Conservation (phyloP, 1,140 invertebrate species). For the Epicauta chinensis region DNA sequence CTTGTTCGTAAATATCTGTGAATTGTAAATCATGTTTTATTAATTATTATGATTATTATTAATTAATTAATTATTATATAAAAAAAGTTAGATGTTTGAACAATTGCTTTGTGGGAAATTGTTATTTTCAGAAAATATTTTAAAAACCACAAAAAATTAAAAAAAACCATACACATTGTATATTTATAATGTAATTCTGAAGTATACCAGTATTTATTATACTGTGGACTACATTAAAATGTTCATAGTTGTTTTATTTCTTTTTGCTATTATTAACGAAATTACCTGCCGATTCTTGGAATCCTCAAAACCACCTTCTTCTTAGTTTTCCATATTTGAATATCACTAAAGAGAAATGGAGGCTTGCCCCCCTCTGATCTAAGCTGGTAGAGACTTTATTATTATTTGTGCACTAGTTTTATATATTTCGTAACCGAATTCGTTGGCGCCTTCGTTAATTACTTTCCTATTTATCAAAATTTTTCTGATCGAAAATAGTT, state of each 20-base stretch:
- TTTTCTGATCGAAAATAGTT: no score
- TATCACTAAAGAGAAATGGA: no score
- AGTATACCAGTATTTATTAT: constrained; percentile 48
- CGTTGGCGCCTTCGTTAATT: no score
- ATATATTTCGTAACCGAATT: no score
- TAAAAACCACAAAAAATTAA: constrained; percentile 43
- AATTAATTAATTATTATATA: background rate
- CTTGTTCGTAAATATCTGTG: constrained; percentile 41
- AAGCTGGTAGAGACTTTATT: no score
- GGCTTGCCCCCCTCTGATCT: no score
- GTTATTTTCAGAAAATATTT: constrained; percentile 47
- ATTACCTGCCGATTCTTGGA: background rate
- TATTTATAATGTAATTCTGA: constrained; percentile 47
- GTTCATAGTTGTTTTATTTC: constrained; percentile 33
- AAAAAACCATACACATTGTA: constrained; percentile 46
- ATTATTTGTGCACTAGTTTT: no score
- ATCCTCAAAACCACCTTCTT: no score
- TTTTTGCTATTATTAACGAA: background rate
- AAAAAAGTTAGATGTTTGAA: constrained; percentile 44
- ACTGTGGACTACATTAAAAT: constrained; percentile 44
- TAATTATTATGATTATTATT: constrained; percentile 9
- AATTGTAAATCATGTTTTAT: constrained; percentile 40
- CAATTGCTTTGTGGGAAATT: constrained; percentile 47
- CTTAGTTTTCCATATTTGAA: no score
- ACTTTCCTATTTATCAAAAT: no score